Evolutionary conservation across 2,888 invertebrate genomes (phyloP).

Genomic region (Hoplodrina blanda): DNA sequence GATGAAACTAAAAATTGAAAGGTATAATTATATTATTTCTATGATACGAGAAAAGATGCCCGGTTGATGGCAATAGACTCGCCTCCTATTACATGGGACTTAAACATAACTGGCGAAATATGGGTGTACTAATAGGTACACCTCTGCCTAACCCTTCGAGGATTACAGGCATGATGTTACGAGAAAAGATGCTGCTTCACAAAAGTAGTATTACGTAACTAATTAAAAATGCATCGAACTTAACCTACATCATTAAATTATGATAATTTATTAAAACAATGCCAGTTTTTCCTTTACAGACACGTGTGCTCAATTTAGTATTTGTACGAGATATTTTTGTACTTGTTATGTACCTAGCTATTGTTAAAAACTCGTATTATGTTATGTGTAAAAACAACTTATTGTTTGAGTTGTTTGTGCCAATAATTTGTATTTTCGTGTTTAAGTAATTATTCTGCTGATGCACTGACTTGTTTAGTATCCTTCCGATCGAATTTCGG

Average conservation of each 20-base stretch:
- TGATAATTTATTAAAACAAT: constrained; percentile 20
- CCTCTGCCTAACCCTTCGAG: no score
- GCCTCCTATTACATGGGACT: no score
- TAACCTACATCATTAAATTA: constrained; percentile 4
- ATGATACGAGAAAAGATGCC: no score
- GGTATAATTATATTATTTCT: no score
- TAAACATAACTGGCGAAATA: no score
- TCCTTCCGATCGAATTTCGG: no score
- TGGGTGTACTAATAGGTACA: no score
- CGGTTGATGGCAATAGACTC: no score
- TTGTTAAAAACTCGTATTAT: constrained; percentile 35
- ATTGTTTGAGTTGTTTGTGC: constrained; percentile 13
- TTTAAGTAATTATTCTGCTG: neutral
- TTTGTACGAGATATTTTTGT: constrained; percentile 3
- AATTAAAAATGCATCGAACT: neutral
- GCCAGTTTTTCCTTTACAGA: constrained; percentile 7
- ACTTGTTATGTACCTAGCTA: neutral
- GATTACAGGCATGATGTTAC: no score
- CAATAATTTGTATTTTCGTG: constrained; percentile 8
- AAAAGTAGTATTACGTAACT: neutral
- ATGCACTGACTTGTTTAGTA: no score
- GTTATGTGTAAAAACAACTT: constrained; percentile 25
- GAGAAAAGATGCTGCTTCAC: no score
- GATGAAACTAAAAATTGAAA: no score
- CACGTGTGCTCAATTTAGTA: constrained; percentile 9